A percentile compares a stretch with the other conserved stretches of the same genome.
phyloP scores from a whole-genome alignment of 2,113 vertebrate species.

The Halcyon malimbica region DNA sequence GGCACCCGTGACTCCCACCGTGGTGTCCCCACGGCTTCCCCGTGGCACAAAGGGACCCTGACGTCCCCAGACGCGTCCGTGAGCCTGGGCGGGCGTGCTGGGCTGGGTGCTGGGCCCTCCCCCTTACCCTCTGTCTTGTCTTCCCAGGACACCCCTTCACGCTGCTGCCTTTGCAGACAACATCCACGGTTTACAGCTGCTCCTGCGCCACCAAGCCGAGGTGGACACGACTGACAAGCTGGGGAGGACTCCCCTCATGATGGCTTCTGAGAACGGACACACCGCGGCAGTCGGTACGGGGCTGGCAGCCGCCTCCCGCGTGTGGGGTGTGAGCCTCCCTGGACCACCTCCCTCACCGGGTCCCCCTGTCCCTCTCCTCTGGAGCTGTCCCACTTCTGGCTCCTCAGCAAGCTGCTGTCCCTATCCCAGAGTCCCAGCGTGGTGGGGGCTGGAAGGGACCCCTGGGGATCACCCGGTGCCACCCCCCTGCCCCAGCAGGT shows the following conservation, averaged over 20 bases:
- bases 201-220: conserved; percentile 87
- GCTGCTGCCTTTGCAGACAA: conserved; percentile 93
- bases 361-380: background rate
- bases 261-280: conserved; percentile 90
- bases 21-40: background rate
- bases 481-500: no score
- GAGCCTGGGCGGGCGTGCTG: background rate
- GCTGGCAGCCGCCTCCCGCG: background rate
- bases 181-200: conserved; percentile 87
- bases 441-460: no score
- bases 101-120: background rate
- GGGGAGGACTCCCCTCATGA: conserved; percentile 91
- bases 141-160: conserved; percentile 89
- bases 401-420: accelerated
- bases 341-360: background rate
- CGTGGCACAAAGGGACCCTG: background rate
- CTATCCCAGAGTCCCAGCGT: background rate
- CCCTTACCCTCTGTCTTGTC: background rate
- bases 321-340: accelerated
- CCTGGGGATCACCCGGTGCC: no score
- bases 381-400: background rate
- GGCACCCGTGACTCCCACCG: background rate
- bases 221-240: conserved; percentile 85
- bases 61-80: accelerated
- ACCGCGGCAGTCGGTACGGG: conserved; percentile 86